These are phyloP conservation scores for Nymphalis c-album DNA, from an alignment of 2,888 invertebrate genomes.

Conservation along the genomic window DNA sequence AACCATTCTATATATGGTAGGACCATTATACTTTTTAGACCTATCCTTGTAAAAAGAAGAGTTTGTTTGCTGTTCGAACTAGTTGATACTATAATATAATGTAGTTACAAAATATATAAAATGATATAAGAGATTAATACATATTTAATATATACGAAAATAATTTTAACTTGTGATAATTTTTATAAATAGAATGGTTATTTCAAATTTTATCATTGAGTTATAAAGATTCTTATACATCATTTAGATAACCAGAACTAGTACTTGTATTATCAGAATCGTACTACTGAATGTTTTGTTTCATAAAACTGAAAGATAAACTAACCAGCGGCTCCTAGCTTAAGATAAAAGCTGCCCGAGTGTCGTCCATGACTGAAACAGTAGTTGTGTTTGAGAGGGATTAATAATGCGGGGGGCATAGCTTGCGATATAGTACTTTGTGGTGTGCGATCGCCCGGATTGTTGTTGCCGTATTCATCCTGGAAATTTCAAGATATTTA, in stretches of 20 bases:
- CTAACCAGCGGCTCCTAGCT: conserved; percentile 87
- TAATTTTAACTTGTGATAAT: too few species aligned
- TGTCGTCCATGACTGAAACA: conserved; percentile 86
- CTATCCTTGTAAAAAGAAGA: too few species aligned
- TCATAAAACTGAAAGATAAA: conserved; percentile 13
- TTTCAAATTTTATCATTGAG: too few species aligned
- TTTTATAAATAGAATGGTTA: too few species aligned
- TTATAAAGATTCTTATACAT: too few species aligned
- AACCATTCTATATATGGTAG: too few species aligned
- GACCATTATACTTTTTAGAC: too few species aligned
- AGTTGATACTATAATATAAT: too few species aligned
- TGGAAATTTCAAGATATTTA: conserved; percentile 22
- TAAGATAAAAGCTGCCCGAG: conserved; percentile 87
- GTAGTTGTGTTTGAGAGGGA: conserved; percentile 79
- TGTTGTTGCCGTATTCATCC: conserved; percentile 42
- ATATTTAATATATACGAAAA: too few species aligned
- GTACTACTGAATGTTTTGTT: conserved; percentile 7
- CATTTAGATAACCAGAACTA: background rate
- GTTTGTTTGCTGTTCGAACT: too few species aligned
- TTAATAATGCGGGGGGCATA: conserved; percentile 67
- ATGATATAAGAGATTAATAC: too few species aligned
- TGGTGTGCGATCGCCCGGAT: conserved; percentile 52
- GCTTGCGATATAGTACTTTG: conserved; percentile 48
- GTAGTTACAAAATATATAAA: too few species aligned
- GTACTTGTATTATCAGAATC: background rate